Evolutionary conservation across 30 jellyfish, hydroid and myxozoan genomes (phyloP).

Genomic region (Aurelia sp.): DNA sequence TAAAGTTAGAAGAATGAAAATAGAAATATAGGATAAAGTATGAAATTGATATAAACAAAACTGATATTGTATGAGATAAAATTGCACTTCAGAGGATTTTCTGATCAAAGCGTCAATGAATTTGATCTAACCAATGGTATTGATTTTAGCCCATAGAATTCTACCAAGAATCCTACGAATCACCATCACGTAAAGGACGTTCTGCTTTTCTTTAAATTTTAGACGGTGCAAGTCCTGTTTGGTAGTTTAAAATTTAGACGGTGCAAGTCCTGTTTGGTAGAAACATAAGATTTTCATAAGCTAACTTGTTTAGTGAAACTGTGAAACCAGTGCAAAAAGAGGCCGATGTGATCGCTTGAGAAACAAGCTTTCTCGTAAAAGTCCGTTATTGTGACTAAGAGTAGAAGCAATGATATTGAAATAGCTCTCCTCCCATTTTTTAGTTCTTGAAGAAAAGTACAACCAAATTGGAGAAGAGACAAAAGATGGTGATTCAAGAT

Average conservation of each 20-base stretch:
- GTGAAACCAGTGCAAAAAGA: too few species aligned
- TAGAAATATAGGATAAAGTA: too few species aligned
- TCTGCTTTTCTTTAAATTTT: not conserved
- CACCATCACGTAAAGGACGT: too few species aligned
- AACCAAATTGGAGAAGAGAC: constrained; percentile 20
- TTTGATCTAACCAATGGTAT: too few species aligned
- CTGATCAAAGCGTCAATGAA: too few species aligned
- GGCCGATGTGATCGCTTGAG: not conserved
- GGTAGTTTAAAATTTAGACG: not conserved
- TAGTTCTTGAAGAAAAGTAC: constrained; percentile 55
- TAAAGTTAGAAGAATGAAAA: too few species aligned
- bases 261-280: not conserved
- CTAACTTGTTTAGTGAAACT: too few species aligned
- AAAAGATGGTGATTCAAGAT: constrained; percentile 32
- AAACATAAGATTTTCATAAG: not conserved
- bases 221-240: not conserved
- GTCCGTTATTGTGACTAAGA: not conserved
- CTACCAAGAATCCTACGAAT: too few species aligned
- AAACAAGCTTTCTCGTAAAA: not conserved
- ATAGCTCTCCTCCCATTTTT: not conserved
- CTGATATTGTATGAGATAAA: too few species aligned
- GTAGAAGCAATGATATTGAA: not conserved
- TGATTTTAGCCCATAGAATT: too few species aligned
- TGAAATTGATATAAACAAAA: too few species aligned
- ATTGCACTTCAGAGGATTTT: too few species aligned